Evolutionary conservation across 2,888 invertebrate species (phyloP), one percentile per base, ranked within the genome.

Genomic region (Listrodromus nycthemerus): DNA sequence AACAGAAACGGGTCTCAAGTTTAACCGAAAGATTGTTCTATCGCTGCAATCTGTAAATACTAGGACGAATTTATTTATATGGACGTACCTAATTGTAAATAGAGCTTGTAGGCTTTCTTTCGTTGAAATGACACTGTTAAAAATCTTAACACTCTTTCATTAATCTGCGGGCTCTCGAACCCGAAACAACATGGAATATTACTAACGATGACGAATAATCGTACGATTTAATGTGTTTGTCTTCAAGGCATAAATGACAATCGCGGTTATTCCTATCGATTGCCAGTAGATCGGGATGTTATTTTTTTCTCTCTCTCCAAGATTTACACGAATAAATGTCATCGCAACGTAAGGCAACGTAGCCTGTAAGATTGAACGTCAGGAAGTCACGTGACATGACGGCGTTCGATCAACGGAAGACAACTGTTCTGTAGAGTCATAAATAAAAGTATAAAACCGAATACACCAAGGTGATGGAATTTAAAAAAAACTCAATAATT

Each of bases 61-160:
- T 82, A 84, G 84, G 45, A 82, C 24, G 67, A 86, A 84, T 86
- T 85, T 85, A 84, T 82, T 86, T 86, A 55, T 67, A 73, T 19
- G 71, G 30, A 71, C 71, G 67, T 77, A 67, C 21, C 66, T 76
- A 10, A 80, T 75, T 79, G 81, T 85, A 77, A 76, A 79, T 85
- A 81, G 48, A 45, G 24, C 69, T 80, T 78, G 63, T 82, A 52
- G 73, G 50, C 50, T 65, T 65, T 82, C 55, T 7, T 24, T 8
- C 24, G 55, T 55, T 24, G 24, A 55, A 55, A 24, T 4, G 21
- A 55, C 24, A 8, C 55, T 13, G 55, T 55, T 16, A 41, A 41
- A 41, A 41, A 41, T 13, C 4, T 55, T 8, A 24, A 55, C 55
- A 55, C 55, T 55, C 24, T 55, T 10, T 55, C 4, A 55, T 55